These are phyloP conservation scores for Pseudorectes ferrugineus DNA, from an alignment of 2,113 vertebrate species.

Conservation along the genomic window DNA sequence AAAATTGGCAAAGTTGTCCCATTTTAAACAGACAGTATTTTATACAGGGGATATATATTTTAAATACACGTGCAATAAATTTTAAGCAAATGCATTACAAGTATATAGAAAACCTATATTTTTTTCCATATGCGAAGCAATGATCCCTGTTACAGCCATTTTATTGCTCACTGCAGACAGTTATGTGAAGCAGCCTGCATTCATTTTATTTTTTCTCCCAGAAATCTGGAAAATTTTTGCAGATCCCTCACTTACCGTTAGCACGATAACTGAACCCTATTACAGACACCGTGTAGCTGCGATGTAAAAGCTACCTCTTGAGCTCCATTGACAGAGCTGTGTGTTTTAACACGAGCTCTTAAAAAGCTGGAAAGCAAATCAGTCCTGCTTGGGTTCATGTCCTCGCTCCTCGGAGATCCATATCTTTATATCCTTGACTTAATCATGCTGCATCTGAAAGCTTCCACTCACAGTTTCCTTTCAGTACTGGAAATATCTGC, in stretches of 20 bases:
- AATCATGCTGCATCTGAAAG: not conserved
- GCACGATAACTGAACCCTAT: slow-evolving; percentile 27
- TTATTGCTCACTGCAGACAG: slow-evolving; percentile 59
- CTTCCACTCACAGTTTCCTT: not conserved
- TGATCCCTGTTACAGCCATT: slow-evolving; percentile 51
- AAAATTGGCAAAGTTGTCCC: not conserved
- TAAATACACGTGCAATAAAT: slow-evolving; percentile 36
- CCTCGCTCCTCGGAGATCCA: slow-evolving; percentile 8
- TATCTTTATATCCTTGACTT: not conserved
- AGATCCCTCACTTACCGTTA: slow-evolving; percentile 43
- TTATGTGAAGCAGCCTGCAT: slow-evolving; percentile 48
- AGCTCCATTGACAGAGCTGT: not conserved
- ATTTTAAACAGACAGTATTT: not conserved
- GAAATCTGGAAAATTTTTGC: slow-evolving; percentile 35
- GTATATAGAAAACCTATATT: slow-evolving; percentile 45
- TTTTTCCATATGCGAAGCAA: slow-evolving; percentile 58
- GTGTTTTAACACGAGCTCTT: not conserved
- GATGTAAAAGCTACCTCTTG: slow-evolving; percentile 13
- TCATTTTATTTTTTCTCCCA: slow-evolving; percentile 49
- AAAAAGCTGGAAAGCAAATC: slow-evolving; percentile 27
- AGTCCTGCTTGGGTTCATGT: not conserved
- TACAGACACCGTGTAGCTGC: not conserved
- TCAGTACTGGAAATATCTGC: not conserved
- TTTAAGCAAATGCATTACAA: slow-evolving; percentile 33
- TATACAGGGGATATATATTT: slow-evolving; percentile 29